Evolutionary conservation across 2,888 invertebrate species (phyloP).

Genomic region (Tenthredo mesomela): DNA sequence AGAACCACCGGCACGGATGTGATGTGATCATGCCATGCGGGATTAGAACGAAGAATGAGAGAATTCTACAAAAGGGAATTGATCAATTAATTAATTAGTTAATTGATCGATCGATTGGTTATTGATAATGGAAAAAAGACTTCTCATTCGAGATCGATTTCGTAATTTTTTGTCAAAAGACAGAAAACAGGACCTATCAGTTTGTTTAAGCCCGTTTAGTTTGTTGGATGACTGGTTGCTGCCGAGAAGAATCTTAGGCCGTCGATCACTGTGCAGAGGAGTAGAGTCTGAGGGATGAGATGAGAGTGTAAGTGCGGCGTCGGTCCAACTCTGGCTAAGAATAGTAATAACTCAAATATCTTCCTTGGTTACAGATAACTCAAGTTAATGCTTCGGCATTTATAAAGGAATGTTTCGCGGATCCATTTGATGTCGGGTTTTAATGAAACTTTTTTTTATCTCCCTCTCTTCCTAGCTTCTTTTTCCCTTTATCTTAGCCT

Average conservation of each 20-base stretch:
- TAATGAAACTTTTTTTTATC: constrained; percentile 33
- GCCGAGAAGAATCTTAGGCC: constrained; percentile 18
- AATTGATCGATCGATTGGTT: background rate
- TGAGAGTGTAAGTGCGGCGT: constrained; percentile 32
- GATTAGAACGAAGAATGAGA: background rate
- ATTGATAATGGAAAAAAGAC: too few species aligned
- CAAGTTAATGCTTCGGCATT: constrained; percentile 45
- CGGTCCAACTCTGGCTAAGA: constrained; percentile 3
- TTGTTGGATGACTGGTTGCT: background rate
- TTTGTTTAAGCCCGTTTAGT: background rate
- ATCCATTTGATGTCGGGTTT: constrained; percentile 39
- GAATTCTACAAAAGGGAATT: background rate
- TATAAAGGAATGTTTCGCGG: constrained; percentile 33
- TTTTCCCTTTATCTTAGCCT: background rate
- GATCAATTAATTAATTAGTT: background rate
- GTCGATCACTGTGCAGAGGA: constrained; percentile 4
- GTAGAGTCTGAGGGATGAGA: constrained; percentile 20
- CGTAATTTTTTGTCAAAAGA: background rate
- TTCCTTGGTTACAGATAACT: constrained; percentile 16
- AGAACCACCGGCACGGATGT: background rate
- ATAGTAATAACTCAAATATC: constrained; percentile 40
- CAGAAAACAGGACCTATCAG: background rate
- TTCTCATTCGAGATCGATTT: background rate
- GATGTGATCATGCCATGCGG: background rate
- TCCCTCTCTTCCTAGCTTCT: background rate